phyloP scores from a whole-genome alignment of 1,140 invertebrate genomes.

The Hormaphis cornu region DNA sequence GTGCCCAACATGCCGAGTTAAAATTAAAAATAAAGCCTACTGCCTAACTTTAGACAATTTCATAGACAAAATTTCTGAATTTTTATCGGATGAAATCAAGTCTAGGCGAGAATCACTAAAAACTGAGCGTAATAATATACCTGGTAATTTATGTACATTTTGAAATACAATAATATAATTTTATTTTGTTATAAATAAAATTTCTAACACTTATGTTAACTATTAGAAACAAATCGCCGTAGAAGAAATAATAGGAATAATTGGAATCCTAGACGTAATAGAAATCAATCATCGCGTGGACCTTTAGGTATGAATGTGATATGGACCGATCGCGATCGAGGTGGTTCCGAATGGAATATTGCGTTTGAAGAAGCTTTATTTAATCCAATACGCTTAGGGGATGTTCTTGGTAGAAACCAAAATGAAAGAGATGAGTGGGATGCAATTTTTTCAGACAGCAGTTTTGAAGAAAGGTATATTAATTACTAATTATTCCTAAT shows the following conservation, averaged over 20 bases:
- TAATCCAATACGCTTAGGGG: slow-evolving; percentile 7
- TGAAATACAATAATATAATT: neutral
- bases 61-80: slow-evolving; percentile 16
- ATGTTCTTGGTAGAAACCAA: slow-evolving; percentile 14
- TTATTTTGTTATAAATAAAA: neutral
- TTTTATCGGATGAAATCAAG: slow-evolving; percentile 3
- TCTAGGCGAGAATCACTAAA: neutral
- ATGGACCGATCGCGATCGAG: neutral
- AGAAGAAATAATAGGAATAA: neutral
- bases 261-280: neutral
- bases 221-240: neutral
- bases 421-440: slow-evolving; percentile 12
- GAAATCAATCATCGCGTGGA: neutral
- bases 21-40: slow-evolving; percentile 1
- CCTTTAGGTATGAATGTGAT: neutral
- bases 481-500: neutral
- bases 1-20: slow-evolving; percentile 13
- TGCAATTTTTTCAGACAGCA: slow-evolving; percentile 1
- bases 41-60: slow-evolving; percentile 16
- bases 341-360: slow-evolving; percentile 8
- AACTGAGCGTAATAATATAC: neutral
- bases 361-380: neutral
- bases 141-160: neutral
- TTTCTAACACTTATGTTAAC: neutral
- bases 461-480: neutral